phyloP scores from a whole-genome alignment of 1,140 invertebrate genomes.

The Meloidogyne chitwoodi region DNA sequence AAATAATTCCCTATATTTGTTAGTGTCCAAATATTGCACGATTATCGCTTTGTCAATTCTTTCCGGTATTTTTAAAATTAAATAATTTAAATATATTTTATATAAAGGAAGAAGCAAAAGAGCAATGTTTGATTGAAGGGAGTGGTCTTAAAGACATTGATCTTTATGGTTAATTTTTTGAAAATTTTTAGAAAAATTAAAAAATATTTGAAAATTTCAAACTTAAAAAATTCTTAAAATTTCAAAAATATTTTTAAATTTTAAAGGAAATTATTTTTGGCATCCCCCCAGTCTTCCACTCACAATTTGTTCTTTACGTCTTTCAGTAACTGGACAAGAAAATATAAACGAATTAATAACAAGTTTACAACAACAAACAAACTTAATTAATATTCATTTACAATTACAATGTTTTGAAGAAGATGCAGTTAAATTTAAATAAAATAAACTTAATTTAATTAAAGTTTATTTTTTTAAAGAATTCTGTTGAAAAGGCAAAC shows the following conservation, averaged over 20 bases:
- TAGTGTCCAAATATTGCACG: conserved; percentile 55
- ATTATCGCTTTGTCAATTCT: conserved; percentile 57
- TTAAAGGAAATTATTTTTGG: conserved; percentile 49
- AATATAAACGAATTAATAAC: conserved; percentile 44
- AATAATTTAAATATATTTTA: not conserved
- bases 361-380: conserved; percentile 32
- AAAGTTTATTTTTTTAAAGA: conserved; percentile 23
- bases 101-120: conserved; percentile 7
- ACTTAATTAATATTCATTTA: conserved; percentile 48
- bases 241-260: too few relatives aligned
- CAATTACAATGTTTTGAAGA: conserved; percentile 50
- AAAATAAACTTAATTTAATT: too few relatives aligned
- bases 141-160: conserved; percentile 45
- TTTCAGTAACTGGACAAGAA: conserved; percentile 54
- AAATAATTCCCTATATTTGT: not conserved
- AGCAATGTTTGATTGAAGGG: conserved; percentile 49
- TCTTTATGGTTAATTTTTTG: conserved; percentile 52
- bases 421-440: conserved; percentile 36
- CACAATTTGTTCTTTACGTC: conserved; percentile 44
- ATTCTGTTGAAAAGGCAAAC: conserved; percentile 52
- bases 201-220: too few relatives aligned
- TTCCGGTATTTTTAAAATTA: conserved; percentile 24
- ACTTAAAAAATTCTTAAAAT: too few relatives aligned
- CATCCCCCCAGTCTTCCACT: conserved; percentile 44
- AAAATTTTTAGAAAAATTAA: too few relatives aligned